Evolutionary conservation across 2,888 invertebrate genomes (phyloP), one percentile per base, ranked within the genome.

Genomic region (Drosophila ustulata): DNA sequence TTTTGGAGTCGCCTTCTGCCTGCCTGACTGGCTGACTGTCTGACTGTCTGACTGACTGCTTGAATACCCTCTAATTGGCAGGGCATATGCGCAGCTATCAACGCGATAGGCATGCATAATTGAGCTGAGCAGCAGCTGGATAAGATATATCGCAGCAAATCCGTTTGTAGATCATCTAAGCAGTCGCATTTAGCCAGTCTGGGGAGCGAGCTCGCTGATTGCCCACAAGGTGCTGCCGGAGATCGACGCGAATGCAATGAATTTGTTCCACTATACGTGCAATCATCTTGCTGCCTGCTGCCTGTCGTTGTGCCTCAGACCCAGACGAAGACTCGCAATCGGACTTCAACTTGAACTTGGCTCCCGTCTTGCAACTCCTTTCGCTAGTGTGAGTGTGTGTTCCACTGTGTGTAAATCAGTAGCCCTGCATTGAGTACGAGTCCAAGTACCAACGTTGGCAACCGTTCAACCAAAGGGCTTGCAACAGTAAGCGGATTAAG

Each of bases 231-330:
- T 87, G 85, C 82, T 81, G 88, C 56, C 64, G 58, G 75, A 56
- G 82, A 82, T 86, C 45, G 78, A 37, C 80, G 87, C 78, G 78
- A 77, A 82, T 82, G 82, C 82, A 71, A 80, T 75, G 88, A 82
- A 82, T 84, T 87, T 78, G 82, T 84, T 82, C 76, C 87, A 87
- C 87, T 87, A 63, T 82, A 78, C 84, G 84, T 83, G 87, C 84
- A 83, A 83, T 75, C 81, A 83, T 82, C 81, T 72, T 47, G 49
- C 63, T 59, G 63, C 56, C 32, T 47, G 49, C 63, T 59, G 63
- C 56, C 32, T 25, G 32, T 41, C 23, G 5, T 23, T 41, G 37
- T 13, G 37, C 34, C 52, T 45, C 49, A 3, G 6, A 59, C 68
- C 43, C 55, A 13, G 56, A 47, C 59, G 34, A 34, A 26, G 30